Evolutionary conservation across 2,113 vertebrate genomes (phyloP).

Genomic region (Harpagus bidentatus): DNA sequence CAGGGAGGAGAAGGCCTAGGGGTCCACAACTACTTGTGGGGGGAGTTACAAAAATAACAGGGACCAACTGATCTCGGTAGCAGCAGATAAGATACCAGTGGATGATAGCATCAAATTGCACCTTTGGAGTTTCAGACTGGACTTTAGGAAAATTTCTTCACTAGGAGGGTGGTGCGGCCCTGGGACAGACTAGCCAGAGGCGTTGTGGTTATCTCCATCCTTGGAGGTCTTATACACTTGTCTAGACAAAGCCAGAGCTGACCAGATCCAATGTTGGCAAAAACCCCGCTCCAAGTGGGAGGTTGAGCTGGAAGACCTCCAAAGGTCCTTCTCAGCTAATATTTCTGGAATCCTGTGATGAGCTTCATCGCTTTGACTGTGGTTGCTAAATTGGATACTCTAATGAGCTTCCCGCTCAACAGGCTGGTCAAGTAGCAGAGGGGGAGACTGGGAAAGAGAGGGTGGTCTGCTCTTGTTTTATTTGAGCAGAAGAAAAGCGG

Average conservation of each 20-base stretch:
- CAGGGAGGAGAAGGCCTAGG: background rate
- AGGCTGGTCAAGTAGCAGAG: background rate
- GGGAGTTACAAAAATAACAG: background rate
- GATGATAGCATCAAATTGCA: background rate
- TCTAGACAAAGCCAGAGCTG: slow-evolving; percentile 43
- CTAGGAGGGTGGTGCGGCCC: background rate
- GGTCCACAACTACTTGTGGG: background rate
- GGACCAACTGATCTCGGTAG: background rate
- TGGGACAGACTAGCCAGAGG: background rate
- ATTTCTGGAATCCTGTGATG: background rate
- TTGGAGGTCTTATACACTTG: slow-evolving; percentile 1
- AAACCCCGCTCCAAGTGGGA: background rate
- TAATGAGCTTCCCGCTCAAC: background rate
- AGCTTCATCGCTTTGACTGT: background rate
- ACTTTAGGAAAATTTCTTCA: background rate
- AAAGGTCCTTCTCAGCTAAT: background rate
- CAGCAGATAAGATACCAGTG: background rate
- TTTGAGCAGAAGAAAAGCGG: background rate
- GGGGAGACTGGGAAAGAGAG: background rate
- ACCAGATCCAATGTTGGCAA: background rate
- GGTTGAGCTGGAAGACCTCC: slow-evolving; percentile 9
- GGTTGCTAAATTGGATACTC: background rate
- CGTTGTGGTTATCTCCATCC: background rate
- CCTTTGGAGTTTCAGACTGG: background rate
- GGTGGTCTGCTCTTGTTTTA: background rate